Evolutionary conservation across 2,888 invertebrate genomes (phyloP), one percentile per base, ranked within the genome.

Genomic region (Pheosia tremula): DNA sequence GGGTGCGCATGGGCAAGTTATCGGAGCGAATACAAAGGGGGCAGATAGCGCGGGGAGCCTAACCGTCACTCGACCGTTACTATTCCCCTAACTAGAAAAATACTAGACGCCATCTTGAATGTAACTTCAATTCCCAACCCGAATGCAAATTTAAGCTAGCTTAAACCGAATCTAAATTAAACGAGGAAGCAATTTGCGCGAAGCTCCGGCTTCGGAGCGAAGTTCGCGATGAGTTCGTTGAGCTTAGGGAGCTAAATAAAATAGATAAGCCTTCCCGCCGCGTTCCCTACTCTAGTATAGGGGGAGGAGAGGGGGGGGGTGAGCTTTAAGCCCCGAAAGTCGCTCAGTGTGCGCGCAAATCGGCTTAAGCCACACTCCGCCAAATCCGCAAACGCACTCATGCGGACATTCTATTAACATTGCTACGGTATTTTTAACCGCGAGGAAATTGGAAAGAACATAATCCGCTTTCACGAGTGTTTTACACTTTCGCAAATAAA

Each of bases 21-120:
- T 93, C 93, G 93, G 93, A 93, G 93, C 93, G 93, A 92, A 92
- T 91, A 93, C 91, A 88, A 92, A 91, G 90, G 93, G 91, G 91
- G 91, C 90, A 91, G 91, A 92, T 92, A 93, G 90, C 87, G 92
- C 92, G 91, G 92, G 92, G 91, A 91, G 89, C 79, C 87, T 89
- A 93, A 93, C 93, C 93, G 93, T 89, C 93, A 83, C 85, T 89
- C 93, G 93, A 93, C 93, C 93, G 93, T 93, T 93, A 91, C 91
- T 85, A 82, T 85, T 91, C 90, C 92, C 92, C 91, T 90, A 89
- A 89, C 89, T 91, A 91, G 91, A 90, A 91, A 91, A 91, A 90
- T 91, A 89, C 88, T 90, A 90, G 89, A 88, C 89, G 89, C 89
- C 89, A 89, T 89, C 84, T 90, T 90, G 87, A 80, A 82, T 71